Percentiles rank a stretch among this genome's conserved stretches.
These are phyloP conservation scores for Motacilla alba DNA, from an alignment of 2,113 vertebrate genomes.

Conservation along the genomic window DNA sequence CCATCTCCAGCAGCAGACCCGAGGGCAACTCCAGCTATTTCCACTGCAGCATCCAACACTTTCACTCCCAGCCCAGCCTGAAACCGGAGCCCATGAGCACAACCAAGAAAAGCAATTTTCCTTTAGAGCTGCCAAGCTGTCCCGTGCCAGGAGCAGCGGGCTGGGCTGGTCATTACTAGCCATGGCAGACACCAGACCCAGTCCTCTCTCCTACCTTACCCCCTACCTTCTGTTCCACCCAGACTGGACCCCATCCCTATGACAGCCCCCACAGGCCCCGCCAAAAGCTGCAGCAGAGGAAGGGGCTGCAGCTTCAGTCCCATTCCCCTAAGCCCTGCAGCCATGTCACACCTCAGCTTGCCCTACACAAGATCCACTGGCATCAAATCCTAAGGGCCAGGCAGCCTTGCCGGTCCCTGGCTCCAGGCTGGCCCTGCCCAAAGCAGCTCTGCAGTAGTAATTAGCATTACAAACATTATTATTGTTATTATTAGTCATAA, in stretches of 20 bases:
- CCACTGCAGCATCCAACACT: conserved; percentile 25
- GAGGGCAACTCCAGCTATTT: conserved; percentile 4
- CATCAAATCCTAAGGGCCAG: fast-evolving
- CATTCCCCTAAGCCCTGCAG: fast-evolving
- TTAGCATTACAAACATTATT: conserved; percentile 39
- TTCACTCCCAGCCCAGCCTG: neutral
- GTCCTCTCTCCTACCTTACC: neutral
- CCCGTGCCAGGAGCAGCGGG: neutral
- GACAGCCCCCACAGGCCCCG: fast-evolving
- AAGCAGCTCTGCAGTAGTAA: neutral
- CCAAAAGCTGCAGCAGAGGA: neutral
- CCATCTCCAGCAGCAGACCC: neutral
- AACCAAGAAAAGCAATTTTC: conserved; percentile 21
- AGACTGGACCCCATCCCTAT: neutral
- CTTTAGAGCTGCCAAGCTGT: neutral
- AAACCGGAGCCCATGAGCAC: neutral
- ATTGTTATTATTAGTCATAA: conserved; percentile 9
- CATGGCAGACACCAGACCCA: neutral
- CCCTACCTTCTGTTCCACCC: neutral
- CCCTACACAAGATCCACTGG: neutral
- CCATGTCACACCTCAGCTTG: neutral
- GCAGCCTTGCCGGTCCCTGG: neutral
- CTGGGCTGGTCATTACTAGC: neutral
- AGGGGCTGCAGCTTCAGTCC: neutral
- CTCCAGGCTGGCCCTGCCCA: neutral